Evolutionary conservation across 2,888 invertebrate species (phyloP).

Genomic region (Andrena dorsata): DNA sequence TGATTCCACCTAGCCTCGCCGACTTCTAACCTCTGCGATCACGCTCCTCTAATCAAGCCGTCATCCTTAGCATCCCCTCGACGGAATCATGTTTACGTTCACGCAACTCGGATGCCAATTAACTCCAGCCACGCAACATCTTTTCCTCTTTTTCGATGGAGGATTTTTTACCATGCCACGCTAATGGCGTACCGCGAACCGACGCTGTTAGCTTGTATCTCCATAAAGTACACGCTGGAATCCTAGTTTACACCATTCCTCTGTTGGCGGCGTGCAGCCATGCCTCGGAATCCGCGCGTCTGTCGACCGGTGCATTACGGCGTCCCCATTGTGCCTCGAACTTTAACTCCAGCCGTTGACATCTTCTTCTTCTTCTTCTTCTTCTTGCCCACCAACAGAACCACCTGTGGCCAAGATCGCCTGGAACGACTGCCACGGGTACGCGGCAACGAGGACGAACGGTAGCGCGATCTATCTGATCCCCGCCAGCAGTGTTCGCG

Average conservation of each 20-base stretch:
- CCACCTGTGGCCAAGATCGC: slow-evolving; percentile 35
- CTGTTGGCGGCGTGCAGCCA: slow-evolving; percentile 14
- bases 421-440: slow-evolving; percentile 24
- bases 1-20: slow-evolving; percentile 10
- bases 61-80: slow-evolving; percentile 29
- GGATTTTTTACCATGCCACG: slow-evolving; percentile 16
- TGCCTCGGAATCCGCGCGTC: slow-evolving; percentile 41
- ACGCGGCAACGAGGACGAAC: slow-evolving; percentile 64
- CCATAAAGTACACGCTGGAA: slow-evolving; percentile 54
- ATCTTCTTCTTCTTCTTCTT: slow-evolving; percentile 18
- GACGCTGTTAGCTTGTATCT: slow-evolving; percentile 37
- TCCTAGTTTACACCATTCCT: slow-evolving; percentile 59
- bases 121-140: slow-evolving; percentile 36
- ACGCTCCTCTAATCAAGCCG: slow-evolving; percentile 29
- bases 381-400: slow-evolving; percentile 33
- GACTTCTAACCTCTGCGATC: slow-evolving; percentile 5
- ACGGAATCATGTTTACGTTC: slow-evolving; percentile 33
- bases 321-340: slow-evolving; percentile 32
- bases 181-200: slow-evolving; percentile 28
- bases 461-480: slow-evolving; percentile 63
- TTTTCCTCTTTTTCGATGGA: slow-evolving; percentile 4
- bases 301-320: slow-evolving; percentile 34
- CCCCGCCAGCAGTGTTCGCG: slow-evolving; percentile 65
- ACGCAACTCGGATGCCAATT: slow-evolving; percentile 34
- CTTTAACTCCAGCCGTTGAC: slow-evolving; percentile 13